A percentile compares a stretch with the other conserved stretches of the same genome.
phyloP scores from a whole-genome alignment of 2,888 invertebrate species.

The Drosophila koepferae region DNA sequence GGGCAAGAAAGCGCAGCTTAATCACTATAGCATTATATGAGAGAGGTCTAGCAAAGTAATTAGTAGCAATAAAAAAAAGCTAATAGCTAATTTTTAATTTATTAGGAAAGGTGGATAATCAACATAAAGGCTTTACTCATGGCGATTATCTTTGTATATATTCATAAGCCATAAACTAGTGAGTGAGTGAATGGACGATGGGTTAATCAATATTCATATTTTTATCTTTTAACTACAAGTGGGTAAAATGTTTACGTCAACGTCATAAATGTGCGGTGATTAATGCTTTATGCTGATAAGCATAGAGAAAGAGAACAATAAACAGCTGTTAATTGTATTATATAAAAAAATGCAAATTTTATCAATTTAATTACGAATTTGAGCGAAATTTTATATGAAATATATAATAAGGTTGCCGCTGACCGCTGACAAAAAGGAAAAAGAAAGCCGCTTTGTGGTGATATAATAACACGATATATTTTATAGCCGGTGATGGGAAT shows the following conservation, averaged over 20 bases:
- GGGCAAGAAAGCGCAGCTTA: slow-evolving; percentile 49
- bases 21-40: slow-evolving; percentile 18
- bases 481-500: slow-evolving; percentile 56
- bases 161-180: neutral
- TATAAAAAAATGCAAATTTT: slow-evolving; percentile 70
- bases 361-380: slow-evolving; percentile 38
- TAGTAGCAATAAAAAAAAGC: slow-evolving; percentile 31
- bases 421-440: slow-evolving; percentile 30
- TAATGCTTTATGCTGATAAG: slow-evolving; percentile 59
- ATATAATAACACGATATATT: slow-evolving; percentile 67
- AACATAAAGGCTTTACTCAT: slow-evolving; percentile 6
- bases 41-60: slow-evolving; percentile 39
- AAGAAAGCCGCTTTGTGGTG: slow-evolving; percentile 71
- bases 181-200: neutral
- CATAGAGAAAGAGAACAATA: slow-evolving; percentile 29
- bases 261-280: slow-evolving; percentile 56
- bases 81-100: slow-evolving; percentile 24
- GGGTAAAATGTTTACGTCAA: slow-evolving; percentile 31
- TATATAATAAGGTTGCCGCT: slow-evolving; percentile 13
- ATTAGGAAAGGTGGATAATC: neutral
- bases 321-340: slow-evolving; percentile 48
- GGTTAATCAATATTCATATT: slow-evolving; percentile 24
- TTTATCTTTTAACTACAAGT: slow-evolving; percentile 9
- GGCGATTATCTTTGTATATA: slow-evolving; percentile 24
- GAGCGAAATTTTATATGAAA: slow-evolving; percentile 17